Percentiles rank a stretch among this genome's conserved stretches.
phyloP scores from a whole-genome alignment of 1,140 invertebrate species.

The Drosophila subobscura region DNA sequence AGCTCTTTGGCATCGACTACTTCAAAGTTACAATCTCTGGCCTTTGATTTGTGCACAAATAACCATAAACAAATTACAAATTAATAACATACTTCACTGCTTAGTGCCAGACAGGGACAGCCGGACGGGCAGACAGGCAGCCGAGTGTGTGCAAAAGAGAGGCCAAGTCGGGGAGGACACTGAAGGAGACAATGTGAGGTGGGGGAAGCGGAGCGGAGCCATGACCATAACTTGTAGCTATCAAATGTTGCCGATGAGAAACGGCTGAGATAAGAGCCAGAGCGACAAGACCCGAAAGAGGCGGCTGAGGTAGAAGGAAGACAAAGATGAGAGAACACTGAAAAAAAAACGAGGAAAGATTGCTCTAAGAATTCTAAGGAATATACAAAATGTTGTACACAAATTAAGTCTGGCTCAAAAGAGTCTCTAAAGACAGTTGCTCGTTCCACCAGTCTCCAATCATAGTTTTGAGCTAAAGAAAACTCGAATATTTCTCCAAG shows the following conservation, averaged over 20 bases:
- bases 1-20: slow-evolving; percentile 45
- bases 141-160: neutral
- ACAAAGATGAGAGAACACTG: slow-evolving; percentile 7
- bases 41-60: slow-evolving; percentile 81
- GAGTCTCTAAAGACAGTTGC: no score
- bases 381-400: neutral
- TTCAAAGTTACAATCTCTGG: slow-evolving; percentile 75
- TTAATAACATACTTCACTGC: slow-evolving; percentile 79
- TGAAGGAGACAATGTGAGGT: neutral
- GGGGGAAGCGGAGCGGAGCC: neutral
- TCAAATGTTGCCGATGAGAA: slow-evolving; percentile 72
- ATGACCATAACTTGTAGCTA: slow-evolving; percentile 72
- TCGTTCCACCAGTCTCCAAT: no score
- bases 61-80: slow-evolving; percentile 80
- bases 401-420: neutral
- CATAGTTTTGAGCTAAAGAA: no score
- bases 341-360: neutral
- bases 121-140: neutral
- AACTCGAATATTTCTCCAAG: neutral
- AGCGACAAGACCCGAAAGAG: slow-evolving; percentile 1
- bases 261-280: slow-evolving; percentile 52
- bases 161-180: neutral
- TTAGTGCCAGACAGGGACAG: slow-evolving; percentile 45
- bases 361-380: neutral
- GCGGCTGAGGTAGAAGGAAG: neutral